phyloP scores from a whole-genome alignment of 1,140 invertebrate species.

The Drosophila biarmipes region DNA sequence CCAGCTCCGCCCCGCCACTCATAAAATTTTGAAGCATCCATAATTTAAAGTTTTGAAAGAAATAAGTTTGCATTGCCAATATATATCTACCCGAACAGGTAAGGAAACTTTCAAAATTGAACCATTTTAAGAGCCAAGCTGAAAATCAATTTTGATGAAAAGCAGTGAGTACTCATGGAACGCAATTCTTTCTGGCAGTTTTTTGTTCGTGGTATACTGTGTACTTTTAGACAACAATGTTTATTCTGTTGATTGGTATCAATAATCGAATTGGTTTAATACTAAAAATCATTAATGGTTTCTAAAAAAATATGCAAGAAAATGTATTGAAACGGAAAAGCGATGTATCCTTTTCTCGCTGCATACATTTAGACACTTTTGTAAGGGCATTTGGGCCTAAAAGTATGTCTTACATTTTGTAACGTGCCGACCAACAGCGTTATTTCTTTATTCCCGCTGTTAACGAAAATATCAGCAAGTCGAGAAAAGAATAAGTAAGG shows the following conservation, averaged over 20 bases:
- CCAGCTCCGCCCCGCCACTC: neutral
- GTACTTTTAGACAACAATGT: too few relatives aligned
- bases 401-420: neutral
- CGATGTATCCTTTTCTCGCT: too few relatives aligned
- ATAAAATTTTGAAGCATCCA: neutral
- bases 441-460: constrained; percentile 17
- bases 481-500: constrained; percentile 64
- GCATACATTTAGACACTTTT: too few relatives aligned
- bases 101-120: neutral
- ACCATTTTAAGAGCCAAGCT: neutral
- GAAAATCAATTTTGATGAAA: neutral
- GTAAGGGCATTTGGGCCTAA: too few relatives aligned
- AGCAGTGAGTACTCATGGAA: neutral
- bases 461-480: constrained; percentile 65
- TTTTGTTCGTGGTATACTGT: too few relatives aligned
- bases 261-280: too few relatives aligned
- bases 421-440: neutral
- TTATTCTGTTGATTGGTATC: too few relatives aligned
- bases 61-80: constrained; percentile 1
- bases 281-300: too few relatives aligned
- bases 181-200: too few relatives aligned
- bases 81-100: neutral
- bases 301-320: too few relatives aligned
- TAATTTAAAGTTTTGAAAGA: neutral
- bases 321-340: too few relatives aligned